Evolutionary conservation across 1,140 invertebrate genomes (phyloP), one percentile per base, ranked within the genome.

Genomic region (Papilio machaon): DNA sequence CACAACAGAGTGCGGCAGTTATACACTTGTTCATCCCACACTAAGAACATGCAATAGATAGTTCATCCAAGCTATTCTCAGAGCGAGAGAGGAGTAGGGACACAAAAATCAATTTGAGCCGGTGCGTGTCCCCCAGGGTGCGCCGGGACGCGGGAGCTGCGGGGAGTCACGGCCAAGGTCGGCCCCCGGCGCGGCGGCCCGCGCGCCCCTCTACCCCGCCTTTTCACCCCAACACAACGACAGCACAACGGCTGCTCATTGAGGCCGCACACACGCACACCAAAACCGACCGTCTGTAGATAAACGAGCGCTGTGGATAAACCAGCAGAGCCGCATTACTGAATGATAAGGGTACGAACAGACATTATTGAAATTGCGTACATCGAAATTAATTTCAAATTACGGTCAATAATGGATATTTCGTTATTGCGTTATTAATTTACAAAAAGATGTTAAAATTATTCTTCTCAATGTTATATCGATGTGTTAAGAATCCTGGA

Each of bases 81-180:
- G 19, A 47, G 79, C 82, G 38, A 38, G 77, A 52, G 80, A 79
- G 77, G 49, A 64, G 81, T 83, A 82, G 82, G 78, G 83, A 75
- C 85, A 82, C 82, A 83, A 88, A 91, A 90, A 90, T 90, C 88
- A 88, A 90, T 90, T 90, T 87, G 81, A 85, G 80, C 82, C 84
- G 83, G 85, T 90, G 88, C 86, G 87, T 87, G 83, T 47, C 74
- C 47, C 43, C 74, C 74, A 47, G 74, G 74, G 74, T 49, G 74
- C 19, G 74, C 38, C 73, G 85, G 82, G 77, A 75, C 76, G 77
- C 81, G 82, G 83, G 86, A 85, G 82, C 83, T 82, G 82, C 81
- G 81, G 85, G 85, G 87, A 89, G 90, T 91, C 90, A 91, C 90
- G 90, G 90, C 89, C 90, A 91, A 91, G 90, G 90, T 91, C 90